Evolutionary conservation across 2,888 invertebrate genomes (phyloP).

Genomic region (Leptinotarsa tumamoca): DNA sequence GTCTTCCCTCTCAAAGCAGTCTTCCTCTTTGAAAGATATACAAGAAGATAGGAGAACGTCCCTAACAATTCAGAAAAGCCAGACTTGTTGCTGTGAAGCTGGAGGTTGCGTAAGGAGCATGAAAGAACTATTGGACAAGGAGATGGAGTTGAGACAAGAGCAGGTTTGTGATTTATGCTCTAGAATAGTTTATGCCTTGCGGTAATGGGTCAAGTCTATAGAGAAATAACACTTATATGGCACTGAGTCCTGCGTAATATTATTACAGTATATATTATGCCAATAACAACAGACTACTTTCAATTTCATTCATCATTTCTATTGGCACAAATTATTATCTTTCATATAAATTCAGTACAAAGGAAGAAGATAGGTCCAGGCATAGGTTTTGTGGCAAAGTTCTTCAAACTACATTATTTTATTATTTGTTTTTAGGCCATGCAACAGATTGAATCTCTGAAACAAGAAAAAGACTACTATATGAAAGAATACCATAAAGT

Average conservation of each 20-base stretch:
- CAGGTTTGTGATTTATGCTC: slow-evolving; percentile 43
- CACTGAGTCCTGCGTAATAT: too few species aligned
- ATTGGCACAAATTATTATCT: too few species aligned
- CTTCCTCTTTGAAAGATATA: neutral
- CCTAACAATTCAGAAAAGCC: slow-evolving; percentile 21
- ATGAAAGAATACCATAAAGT: slow-evolving; percentile 67
- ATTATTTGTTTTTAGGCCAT: slow-evolving; percentile 46
- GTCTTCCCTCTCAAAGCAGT: slow-evolving; percentile 7
- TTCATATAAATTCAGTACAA: too few species aligned
- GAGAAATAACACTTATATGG: too few species aligned
- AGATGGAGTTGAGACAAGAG: slow-evolving; percentile 54
- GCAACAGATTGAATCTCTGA: slow-evolving; percentile 53
- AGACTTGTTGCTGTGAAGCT: slow-evolving; percentile 54
- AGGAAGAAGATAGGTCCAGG: too few species aligned
- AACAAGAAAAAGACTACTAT: slow-evolving; percentile 68
- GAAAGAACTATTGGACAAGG: slow-evolving; percentile 56
- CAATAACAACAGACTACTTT: too few species aligned
- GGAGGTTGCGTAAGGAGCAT: slow-evolving; percentile 54
- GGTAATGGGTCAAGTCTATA: too few species aligned
- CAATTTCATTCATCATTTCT: too few species aligned
- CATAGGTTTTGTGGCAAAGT: too few species aligned
- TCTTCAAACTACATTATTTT: too few species aligned
- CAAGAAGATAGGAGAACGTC: slow-evolving; percentile 23
- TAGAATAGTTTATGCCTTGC: too few species aligned
- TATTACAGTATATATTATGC: too few species aligned